A percentile compares a stretch with the other conserved stretches of the same genome.
Conservation (phyloP, 1,140 invertebrate species). For the Hypothenemus hampei region DNA sequence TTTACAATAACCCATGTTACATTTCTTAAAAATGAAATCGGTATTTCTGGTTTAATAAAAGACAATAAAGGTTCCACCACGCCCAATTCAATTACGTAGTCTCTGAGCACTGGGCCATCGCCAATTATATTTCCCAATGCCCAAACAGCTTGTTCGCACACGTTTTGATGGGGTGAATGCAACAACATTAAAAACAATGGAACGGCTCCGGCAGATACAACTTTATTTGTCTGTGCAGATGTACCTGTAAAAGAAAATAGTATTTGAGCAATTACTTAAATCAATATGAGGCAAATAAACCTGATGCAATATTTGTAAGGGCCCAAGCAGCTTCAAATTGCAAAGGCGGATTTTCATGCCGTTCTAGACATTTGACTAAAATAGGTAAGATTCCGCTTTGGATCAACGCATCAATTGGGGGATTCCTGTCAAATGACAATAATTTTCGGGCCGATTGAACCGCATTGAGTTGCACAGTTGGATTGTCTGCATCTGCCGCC, state of each 20-base stretch:
- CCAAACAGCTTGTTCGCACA: slow-evolving; percentile 99
- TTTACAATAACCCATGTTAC: slow-evolving; percentile 99
- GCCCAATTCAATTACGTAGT: slow-evolving; percentile 87
- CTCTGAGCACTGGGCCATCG: slow-evolving; percentile 84
- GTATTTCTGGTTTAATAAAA: slow-evolving; percentile 91
- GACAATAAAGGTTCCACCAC: slow-evolving; percentile 83
- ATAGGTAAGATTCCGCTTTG: slow-evolving; percentile 89
- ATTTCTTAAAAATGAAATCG: slow-evolving; percentile 88
- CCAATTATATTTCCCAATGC: slow-evolving; percentile 92
- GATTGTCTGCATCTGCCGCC: slow-evolving; percentile 63
- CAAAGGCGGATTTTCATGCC: slow-evolving; percentile 81
- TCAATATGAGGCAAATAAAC: background rate
- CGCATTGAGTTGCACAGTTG: slow-evolving; percentile 68
- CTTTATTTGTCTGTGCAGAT: slow-evolving; percentile 91
- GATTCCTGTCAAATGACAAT: slow-evolving; percentile 94
- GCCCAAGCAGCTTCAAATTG: slow-evolving; percentile 99
- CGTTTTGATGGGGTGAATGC: slow-evolving; percentile 90
- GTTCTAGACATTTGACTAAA: slow-evolving; percentile 83
- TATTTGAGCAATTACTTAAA: background rate
- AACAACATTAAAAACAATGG: slow-evolving; percentile 90
- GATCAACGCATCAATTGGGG: slow-evolving; percentile 97
- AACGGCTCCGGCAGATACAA: slow-evolving; percentile 91
- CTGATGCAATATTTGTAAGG: slow-evolving; percentile 95
- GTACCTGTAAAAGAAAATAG: slow-evolving; percentile 58
- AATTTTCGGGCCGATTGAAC: slow-evolving; percentile 89